These are phyloP conservation scores for Burhinus bistriatus DNA, from an alignment of 2,113 vertebrate species.

Conservation along the genomic window DNA sequence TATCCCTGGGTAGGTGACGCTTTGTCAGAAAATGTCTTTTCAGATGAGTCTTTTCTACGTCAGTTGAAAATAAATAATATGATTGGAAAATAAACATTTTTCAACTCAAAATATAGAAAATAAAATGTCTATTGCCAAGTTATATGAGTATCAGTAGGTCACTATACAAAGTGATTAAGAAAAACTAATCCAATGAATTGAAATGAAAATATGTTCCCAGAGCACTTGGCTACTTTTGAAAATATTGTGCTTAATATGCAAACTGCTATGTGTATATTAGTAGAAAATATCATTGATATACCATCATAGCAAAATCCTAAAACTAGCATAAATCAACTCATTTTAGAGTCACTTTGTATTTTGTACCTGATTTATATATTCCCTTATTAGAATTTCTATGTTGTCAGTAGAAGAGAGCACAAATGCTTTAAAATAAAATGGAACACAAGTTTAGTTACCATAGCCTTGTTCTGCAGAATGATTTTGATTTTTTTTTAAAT, in stretches of 20 bases:
- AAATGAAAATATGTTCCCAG: not conserved
- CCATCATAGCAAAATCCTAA: not conserved
- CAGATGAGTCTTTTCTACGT: not conserved
- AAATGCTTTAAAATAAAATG: not conserved
- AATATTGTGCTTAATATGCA: not conserved
- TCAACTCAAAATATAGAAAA: not conserved
- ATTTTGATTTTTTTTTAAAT: not conserved
- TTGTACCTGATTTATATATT: not conserved
- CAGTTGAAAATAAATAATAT: not conserved
- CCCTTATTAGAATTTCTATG: not conserved
- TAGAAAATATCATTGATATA: not conserved
- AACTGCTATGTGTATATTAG: not conserved
- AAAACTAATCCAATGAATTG: not conserved
- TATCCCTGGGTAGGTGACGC: too few species aligned
- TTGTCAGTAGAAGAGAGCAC: not conserved
- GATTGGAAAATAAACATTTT: not conserved
- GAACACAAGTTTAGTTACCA: accelerated
- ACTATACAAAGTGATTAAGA: not conserved
- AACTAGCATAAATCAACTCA: not conserved
- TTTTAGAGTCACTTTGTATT: not conserved
- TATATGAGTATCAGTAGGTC: not conserved
- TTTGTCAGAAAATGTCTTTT: too few species aligned
- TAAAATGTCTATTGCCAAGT: not conserved
- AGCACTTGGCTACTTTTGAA: not conserved
- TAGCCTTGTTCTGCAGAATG: not conserved